phyloP scores from a whole-genome alignment of 1,140 invertebrate species.

The Episyrphus balteatus region DNA sequence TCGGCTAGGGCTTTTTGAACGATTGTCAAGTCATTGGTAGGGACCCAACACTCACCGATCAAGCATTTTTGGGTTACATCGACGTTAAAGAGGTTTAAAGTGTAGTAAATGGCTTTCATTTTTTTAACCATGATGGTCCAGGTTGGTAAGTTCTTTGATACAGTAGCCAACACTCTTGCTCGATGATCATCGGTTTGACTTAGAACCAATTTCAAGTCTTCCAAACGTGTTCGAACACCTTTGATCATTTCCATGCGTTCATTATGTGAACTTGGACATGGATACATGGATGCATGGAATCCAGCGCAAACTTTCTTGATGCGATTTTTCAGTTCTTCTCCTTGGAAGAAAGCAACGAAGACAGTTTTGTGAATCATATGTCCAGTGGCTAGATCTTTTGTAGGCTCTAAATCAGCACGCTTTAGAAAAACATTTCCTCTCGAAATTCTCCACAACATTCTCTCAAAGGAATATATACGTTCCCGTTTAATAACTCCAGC shows the following conservation, averaged over 20 bases:
- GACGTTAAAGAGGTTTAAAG: conserved; percentile 72
- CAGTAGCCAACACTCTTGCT: conserved; percentile 76
- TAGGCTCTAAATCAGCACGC: conserved; percentile 65
- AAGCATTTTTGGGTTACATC: conserved; percentile 81
- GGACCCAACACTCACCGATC: conserved; percentile 92
- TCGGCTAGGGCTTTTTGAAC: conserved; percentile 79
- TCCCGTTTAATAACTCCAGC: conserved; percentile 74
- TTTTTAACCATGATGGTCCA: conserved; percentile 81
- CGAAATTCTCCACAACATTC: conserved; percentile 90
- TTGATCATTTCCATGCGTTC: conserved; percentile 86
- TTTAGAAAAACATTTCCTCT: conserved; percentile 78
- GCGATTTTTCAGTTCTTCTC: conserved; percentile 83
- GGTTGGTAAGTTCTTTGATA: conserved; percentile 80
- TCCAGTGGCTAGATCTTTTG: conserved; percentile 72
- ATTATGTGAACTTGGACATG: conserved; percentile 76
- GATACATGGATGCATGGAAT: conserved; percentile 88
- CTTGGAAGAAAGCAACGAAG: conserved; percentile 93
- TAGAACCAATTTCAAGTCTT: conserved; percentile 84
- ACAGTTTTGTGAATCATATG: conserved; percentile 88
- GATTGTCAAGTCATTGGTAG: conserved; percentile 63
- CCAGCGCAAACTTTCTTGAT: conserved; percentile 95
- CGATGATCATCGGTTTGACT: conserved; percentile 91
- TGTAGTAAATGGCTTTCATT: conserved; percentile 78
- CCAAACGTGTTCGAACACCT: conserved; percentile 80
- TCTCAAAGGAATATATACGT: conserved; percentile 84